Conservation (phyloP, 2,888 invertebrate species). For the Leistus spinibarbis region DNA sequence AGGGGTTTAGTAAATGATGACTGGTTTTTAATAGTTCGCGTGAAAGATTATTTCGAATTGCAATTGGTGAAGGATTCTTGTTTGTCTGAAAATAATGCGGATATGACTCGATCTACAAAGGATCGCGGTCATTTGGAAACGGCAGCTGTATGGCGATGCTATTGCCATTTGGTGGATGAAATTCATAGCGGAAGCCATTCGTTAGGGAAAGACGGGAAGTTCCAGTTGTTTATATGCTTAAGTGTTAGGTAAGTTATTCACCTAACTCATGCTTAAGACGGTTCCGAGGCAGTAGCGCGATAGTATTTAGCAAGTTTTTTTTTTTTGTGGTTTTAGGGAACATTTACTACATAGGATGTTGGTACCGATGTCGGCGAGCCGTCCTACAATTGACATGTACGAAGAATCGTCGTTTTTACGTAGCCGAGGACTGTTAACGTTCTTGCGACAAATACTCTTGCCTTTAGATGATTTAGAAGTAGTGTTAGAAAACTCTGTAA, state of each 20-base stretch:
- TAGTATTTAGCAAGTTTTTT: not conserved
- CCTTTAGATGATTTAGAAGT: conserved; percentile 90
- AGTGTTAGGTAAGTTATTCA: conserved; percentile 83
- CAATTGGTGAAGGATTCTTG: conserved; percentile 68
- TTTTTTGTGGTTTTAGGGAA: conserved; percentile 65
- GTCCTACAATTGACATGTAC: conserved; percentile 91
- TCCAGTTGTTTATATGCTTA: conserved; percentile 94
- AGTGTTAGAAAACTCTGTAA: conserved; percentile 84
- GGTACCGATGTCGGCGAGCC: conserved; percentile 87
- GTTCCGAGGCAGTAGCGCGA: no score
- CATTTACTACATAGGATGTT: conserved; percentile 90
- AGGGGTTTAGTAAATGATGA: not conserved
- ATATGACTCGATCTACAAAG: conserved; percentile 50
- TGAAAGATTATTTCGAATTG: conserved; percentile 81
- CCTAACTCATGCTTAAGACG: no score
- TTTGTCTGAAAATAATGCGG: conserved; percentile 44
- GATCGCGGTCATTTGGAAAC: conserved; percentile 57
- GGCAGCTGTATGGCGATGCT: conserved; percentile 82
- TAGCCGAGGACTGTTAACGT: conserved; percentile 82
- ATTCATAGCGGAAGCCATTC: conserved; percentile 82
- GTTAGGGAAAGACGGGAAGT: conserved; percentile 98
- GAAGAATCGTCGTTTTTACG: conserved; percentile 95
- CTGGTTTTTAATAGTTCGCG: conserved; percentile 64
- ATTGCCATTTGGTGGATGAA: conserved; percentile 87
- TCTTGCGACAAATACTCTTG: conserved; percentile 88